Percentiles rank a stretch among this genome's conserved stretches.
Evolutionary conservation across 2,797 vertebrate genomes (phyloP).

Genomic region (Poeciliopsis gracilis): DNA sequence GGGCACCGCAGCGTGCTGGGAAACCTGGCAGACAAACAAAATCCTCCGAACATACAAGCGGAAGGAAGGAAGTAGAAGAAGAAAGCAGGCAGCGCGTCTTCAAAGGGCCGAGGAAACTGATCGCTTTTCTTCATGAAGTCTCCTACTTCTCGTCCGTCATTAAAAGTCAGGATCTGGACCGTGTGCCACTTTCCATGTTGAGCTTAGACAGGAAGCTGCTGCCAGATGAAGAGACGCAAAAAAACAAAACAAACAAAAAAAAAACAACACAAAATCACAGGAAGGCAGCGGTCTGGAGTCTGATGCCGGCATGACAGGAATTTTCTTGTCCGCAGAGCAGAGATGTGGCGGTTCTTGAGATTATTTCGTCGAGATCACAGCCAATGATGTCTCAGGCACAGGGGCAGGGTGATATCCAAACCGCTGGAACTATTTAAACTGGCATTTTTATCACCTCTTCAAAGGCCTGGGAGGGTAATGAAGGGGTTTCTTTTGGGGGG

Average conservation of each 20-base stretch:
- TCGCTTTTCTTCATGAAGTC: conserved; percentile 14
- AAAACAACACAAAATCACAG: conserved; percentile 10
- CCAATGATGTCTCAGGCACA: conserved; percentile 40
- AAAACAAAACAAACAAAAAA: background rate
- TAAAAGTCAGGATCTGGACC: conserved; percentile 22
- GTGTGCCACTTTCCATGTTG: conserved; percentile 10
- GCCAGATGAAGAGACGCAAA: conserved; percentile 12
- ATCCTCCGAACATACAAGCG: conserved; percentile 28
- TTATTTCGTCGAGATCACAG: conserved; percentile 11
- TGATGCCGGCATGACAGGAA: conserved; percentile 1
- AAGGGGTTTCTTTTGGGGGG: conserved; percentile 20
- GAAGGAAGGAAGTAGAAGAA: conserved; percentile 42
- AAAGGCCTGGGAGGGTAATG: conserved; percentile 60
- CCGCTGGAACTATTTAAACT: conserved; percentile 61
- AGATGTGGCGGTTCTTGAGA: conserved; percentile 16
- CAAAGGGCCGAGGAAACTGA: conserved; percentile 47
- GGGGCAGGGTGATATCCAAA: conserved; percentile 54
- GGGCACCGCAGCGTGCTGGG: conserved; percentile 33
- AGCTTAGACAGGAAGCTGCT: conserved; percentile 44
- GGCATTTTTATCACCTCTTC: conserved; percentile 69
- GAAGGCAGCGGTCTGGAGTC: conserved; percentile 12
- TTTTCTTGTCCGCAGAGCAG: conserved; percentile 6
- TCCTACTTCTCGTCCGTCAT: conserved; percentile 37
- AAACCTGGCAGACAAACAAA: conserved; percentile 42
- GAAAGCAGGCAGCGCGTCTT: conserved; percentile 44